Evolutionary conservation across 2,888 invertebrate species (phyloP).

Genomic region (Villa cingulata): DNA sequence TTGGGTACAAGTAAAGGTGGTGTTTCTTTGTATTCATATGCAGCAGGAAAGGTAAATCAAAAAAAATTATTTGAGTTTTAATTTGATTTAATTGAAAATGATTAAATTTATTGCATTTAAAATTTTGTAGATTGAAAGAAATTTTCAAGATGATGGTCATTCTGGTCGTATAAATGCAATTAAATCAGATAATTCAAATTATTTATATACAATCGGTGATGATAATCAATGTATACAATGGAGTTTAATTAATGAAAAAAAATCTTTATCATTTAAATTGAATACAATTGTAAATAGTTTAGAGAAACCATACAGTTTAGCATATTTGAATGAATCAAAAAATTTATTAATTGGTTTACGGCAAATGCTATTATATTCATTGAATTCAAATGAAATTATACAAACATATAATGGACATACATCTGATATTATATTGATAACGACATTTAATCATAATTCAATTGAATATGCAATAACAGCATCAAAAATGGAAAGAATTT

Average conservation of each 20-base stretch:
- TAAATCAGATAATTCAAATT: conserved; percentile 37
- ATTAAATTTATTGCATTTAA: neutral
- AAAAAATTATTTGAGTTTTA: neutral
- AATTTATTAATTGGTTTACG: conserved; percentile 27
- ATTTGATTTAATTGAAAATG: neutral
- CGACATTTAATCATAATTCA: conserved; percentile 21
- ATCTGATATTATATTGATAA: conserved; percentile 40
- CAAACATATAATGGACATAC: conserved; percentile 52
- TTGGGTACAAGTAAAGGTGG: conserved; percentile 29
- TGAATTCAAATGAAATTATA: conserved; percentile 43
- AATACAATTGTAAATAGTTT: conserved; percentile 42
- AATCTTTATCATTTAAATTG: conserved; percentile 39
- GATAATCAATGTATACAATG: conserved; percentile 44
- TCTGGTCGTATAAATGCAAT: conserved; percentile 41
- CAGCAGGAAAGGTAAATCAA: conserved; percentile 24
- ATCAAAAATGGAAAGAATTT: conserved; percentile 31
- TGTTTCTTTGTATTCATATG: conserved; percentile 28
- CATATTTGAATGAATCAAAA: conserved; percentile 26
- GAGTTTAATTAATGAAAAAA: conserved; percentile 35
- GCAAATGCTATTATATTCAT: conserved; percentile 42
- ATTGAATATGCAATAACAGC: conserved; percentile 29
- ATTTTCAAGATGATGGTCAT: conserved; percentile 35
- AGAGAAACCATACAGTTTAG: conserved; percentile 37
- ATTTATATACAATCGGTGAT: conserved; percentile 43
- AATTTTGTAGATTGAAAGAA: conserved; percentile 24